Evolutionary conservation across 2,888 invertebrate genomes (phyloP).

Genomic region (Tethea ocularis): DNA sequence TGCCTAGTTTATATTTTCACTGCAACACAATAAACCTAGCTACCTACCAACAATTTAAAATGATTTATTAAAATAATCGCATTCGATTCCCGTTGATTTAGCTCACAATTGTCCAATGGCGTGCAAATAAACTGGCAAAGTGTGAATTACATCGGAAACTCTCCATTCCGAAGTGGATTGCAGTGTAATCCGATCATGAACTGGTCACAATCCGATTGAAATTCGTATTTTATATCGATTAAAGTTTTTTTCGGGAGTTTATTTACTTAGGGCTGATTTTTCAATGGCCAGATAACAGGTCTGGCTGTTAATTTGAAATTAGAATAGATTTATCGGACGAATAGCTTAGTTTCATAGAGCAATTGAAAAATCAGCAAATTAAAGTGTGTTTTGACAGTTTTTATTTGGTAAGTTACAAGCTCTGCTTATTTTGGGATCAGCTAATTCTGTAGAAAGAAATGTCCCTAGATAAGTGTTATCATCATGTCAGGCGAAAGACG

Average conservation of each 20-base stretch:
- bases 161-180: slow-evolving; percentile 37
- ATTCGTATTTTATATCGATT: slow-evolving; percentile 7
- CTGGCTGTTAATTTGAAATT: too few species aligned
- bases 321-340: too few species aligned
- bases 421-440: too few species aligned
- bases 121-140: slow-evolving; percentile 34
- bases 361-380: too few species aligned
- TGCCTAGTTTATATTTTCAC: background rate
- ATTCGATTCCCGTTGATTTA: slow-evolving; percentile 29
- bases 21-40: slow-evolving; percentile 19
- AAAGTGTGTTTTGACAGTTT: too few species aligned
- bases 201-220: slow-evolving; percentile 4
- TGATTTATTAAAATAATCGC: slow-evolving; percentile 22
- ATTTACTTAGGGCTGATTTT: background rate
- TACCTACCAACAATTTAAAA: slow-evolving; percentile 12
- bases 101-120: slow-evolving; percentile 21
- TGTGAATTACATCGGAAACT: slow-evolving; percentile 34
- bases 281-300: too few species aligned
- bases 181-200: slow-evolving; percentile 41
- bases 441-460: too few species aligned
- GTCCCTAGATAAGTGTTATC: too few species aligned
- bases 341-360: too few species aligned
- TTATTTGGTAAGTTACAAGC: too few species aligned
- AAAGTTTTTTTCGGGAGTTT: background rate
- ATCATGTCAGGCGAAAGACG: too few species aligned